A percentile compares a stretch with the other conserved stretches of the same genome.
These are phyloP conservation scores for Tamandua tetradactyla DNA, from an alignment of 2,797 vertebrate genomes.

Conservation along the genomic window DNA sequence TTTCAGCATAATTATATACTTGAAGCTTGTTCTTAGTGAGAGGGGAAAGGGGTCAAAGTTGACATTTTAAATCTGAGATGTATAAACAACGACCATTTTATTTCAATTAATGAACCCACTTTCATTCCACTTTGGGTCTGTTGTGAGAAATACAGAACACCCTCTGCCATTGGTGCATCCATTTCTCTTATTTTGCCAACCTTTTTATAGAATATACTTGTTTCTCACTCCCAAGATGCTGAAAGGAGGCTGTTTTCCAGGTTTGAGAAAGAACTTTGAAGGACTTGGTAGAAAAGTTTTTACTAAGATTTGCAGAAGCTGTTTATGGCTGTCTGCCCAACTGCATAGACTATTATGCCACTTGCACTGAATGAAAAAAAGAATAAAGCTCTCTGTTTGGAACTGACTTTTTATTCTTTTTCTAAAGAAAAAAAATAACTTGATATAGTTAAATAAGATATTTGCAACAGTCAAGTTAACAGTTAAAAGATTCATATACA, in stretches of 20 bases:
- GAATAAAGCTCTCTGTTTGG: slow-evolving; percentile 5
- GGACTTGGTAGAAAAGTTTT: not conserved
- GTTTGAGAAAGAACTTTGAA: not conserved
- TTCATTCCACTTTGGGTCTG: not conserved
- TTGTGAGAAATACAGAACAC: not conserved
- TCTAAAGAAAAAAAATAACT: slow-evolving; percentile 26
- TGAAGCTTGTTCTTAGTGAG: slow-evolving; percentile 38
- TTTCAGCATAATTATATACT: slow-evolving; percentile 49
- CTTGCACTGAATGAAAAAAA: not conserved
- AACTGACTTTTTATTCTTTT: not conserved
- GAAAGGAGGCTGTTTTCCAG: not conserved
- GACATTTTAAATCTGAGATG: slow-evolving; percentile 24
- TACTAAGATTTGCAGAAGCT: not conserved
- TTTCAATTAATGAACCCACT: not conserved
- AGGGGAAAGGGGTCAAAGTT: not conserved
- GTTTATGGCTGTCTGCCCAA: not conserved
- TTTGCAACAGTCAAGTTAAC: not conserved
- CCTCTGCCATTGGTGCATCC: not conserved
- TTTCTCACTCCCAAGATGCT: not conserved
- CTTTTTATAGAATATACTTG: not conserved
- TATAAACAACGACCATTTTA: not conserved
- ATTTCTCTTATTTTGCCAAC: not conserved
- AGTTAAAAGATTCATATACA: not conserved
- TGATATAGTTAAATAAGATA: not conserved
- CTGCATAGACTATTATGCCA: not conserved